Evolutionary conservation across 2,888 invertebrate genomes (phyloP).

Genomic region (Terebella lapidaria): DNA sequence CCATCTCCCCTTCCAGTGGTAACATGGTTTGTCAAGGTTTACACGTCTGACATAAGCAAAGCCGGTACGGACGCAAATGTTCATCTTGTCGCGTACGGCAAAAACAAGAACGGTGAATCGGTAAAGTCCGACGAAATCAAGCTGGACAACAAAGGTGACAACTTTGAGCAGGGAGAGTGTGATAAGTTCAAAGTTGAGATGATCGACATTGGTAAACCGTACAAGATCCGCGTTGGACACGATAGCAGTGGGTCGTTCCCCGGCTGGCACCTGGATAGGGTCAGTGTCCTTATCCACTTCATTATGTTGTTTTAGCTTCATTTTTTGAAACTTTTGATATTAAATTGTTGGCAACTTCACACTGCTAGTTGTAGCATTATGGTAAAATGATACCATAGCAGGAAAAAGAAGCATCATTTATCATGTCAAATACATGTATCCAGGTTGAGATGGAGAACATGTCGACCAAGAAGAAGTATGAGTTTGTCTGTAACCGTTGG

Average conservation of each 20-base stretch:
- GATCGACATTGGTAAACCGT: slow-evolving; percentile 45
- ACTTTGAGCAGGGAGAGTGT: slow-evolving; percentile 47
- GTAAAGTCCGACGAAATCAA: slow-evolving; percentile 49
- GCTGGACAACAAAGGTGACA: slow-evolving; percentile 46
- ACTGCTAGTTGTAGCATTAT: too few species aligned
- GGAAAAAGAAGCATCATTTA: too few species aligned
- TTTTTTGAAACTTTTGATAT: slow-evolving; percentile 2
- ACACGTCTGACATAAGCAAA: slow-evolving; percentile 42
- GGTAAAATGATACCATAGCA: too few species aligned
- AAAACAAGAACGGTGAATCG: slow-evolving; percentile 31
- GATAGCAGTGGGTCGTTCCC: slow-evolving; percentile 45
- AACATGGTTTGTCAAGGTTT: slow-evolving; percentile 47
- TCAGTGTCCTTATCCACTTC: slow-evolving; percentile 20
- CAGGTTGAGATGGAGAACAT: slow-evolving; percentile 50
- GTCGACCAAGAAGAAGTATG: slow-evolving; percentile 40
- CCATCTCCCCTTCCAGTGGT: slow-evolving; percentile 34
- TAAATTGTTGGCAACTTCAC: too few species aligned
- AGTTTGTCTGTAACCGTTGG: slow-evolving; percentile 49
- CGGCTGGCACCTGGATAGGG: slow-evolving; percentile 53
- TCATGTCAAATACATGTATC: too few species aligned
- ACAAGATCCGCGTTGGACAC: slow-evolving; percentile 51
- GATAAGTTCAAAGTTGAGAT: slow-evolving; percentile 49
- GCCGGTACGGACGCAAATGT: slow-evolving; percentile 54
- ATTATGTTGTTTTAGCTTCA: background rate
- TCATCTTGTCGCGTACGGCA: slow-evolving; percentile 46